phyloP scores from a whole-genome alignment of 2,797 vertebrate species.

The Stomatorhinus walkeri region DNA sequence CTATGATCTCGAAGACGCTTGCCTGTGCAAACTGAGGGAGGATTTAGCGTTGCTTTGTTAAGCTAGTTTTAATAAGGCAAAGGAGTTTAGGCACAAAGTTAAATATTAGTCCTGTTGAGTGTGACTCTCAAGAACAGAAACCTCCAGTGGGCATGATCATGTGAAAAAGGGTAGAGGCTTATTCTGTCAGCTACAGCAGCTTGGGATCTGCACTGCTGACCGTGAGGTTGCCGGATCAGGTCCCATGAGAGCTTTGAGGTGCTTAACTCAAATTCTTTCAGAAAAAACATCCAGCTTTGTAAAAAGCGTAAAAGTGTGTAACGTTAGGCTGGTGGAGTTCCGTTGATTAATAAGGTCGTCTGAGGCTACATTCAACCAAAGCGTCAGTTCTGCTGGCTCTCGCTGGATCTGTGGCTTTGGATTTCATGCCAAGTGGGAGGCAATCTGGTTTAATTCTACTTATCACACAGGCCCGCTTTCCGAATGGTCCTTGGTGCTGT shows the following conservation, averaged over 20 bases:
- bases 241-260: neutral
- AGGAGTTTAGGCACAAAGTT: neutral
- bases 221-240: neutral
- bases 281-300: neutral
- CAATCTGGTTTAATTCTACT: neutral
- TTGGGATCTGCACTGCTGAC: neutral
- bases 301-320: neutral
- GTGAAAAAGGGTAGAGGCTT: neutral
- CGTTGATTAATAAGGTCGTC: neutral
- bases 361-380: neutral
- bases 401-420: neutral
- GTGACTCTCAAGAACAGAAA: neutral
- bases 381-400: neutral
- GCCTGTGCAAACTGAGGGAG: neutral
- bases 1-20: neutral
- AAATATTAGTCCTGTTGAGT: neutral
- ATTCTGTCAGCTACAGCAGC: neutral
- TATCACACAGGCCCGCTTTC: neutral
- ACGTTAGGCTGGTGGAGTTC: neutral
- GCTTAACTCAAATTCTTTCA: neutral
- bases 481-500: conserved; percentile 32
- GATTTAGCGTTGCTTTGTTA: neutral
- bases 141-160: neutral
- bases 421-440: neutral
- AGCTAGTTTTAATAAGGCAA: neutral